Evolutionary conservation across 2,888 invertebrate genomes (phyloP).

Genomic region (Apotomis capreana): DNA sequence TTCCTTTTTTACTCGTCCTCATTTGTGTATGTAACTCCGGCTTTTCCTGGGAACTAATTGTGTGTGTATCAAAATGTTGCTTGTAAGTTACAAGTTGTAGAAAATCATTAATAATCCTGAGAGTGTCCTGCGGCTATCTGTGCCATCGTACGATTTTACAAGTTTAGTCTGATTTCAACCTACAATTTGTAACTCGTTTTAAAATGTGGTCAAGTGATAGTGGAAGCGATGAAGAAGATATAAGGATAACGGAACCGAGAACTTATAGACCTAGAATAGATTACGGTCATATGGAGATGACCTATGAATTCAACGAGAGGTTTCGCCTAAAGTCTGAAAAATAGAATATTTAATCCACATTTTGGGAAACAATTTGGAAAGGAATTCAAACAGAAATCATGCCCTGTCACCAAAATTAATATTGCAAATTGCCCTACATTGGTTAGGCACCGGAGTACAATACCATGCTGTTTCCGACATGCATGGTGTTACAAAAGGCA

Average conservation of each 20-base stretch:
- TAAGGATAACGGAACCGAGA: background rate
- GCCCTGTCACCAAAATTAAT: conserved; percentile 20
- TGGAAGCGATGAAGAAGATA: conserved; percentile 14
- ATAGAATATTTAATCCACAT: conserved; percentile 3
- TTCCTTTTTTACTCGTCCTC: too few relatives aligned
- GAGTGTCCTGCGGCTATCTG: background rate
- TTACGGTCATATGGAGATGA: background rate
- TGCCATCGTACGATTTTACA: background rate
- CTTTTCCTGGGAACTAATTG: too few relatives aligned
- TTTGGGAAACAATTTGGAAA: conserved; percentile 8
- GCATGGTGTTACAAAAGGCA: conserved; percentile 16
- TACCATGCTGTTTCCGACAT: conserved; percentile 16
- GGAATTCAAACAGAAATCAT: conserved; percentile 5
- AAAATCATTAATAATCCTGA: background rate
- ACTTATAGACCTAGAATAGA: background rate
- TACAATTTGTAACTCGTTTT: background rate
- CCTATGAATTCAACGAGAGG: conserved; percentile 8
- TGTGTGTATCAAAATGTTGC: background rate
- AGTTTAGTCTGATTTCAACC: background rate
- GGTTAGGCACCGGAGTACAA: conserved; percentile 19
- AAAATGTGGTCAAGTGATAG: background rate
- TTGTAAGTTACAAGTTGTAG: conserved; percentile 1
- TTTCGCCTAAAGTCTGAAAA: conserved; percentile 12
- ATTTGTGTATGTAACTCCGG: too few relatives aligned
- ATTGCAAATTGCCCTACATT: conserved; percentile 9